Evolutionary conservation across 2,888 invertebrate genomes (phyloP), one percentile per base, ranked within the genome.

Genomic region (Nineta flava): DNA sequence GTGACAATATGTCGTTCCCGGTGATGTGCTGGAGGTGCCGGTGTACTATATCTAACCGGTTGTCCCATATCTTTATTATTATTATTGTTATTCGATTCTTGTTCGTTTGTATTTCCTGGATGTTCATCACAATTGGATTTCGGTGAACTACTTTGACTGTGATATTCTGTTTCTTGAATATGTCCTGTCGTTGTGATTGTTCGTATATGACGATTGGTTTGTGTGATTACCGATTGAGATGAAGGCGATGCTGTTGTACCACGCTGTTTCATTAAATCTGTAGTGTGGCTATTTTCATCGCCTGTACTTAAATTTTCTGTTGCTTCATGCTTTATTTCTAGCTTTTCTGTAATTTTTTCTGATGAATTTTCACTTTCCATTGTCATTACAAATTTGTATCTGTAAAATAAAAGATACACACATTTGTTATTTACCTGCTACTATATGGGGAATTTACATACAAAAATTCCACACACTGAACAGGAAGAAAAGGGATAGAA

Each of bases 171-270:
- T 48, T 66, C 65, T 1, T 65, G 75, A 52, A 77, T 77, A 59
- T 76, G 76, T 2, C 77, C 77, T 42, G 77, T 70, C 9, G 77
- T 69, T 17, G 77, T 77, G 58, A 78, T 78, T 31, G 77, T 77
- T 46, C 77, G 69, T 46, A 75, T 68, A 53, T 71, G 70, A 49
- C 75, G 70, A 9, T 75, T 69, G 26, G 72, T 67, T 26, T 26
- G 26, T 10, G 76, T 76, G 60, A 77, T 77, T 16, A 77, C 77
- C 13, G 70, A 68, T 41, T 40, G 48, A 21, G 41, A 41, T 3
- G 40, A 9, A 15, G 46, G 26, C 12, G 46, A 15, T 7, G 31
- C 12, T 7, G 26, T 16, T 31, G 46, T 7, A 32, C n/a, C 15
- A 5, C n/a, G 12, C 34, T 19, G 16, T 43, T 42, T 48, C 21